Percentiles rank a stretch among this genome's conserved stretches.
Conservation (phyloP, 2,888 invertebrate genomes). For the Hedya salicella region DNA sequence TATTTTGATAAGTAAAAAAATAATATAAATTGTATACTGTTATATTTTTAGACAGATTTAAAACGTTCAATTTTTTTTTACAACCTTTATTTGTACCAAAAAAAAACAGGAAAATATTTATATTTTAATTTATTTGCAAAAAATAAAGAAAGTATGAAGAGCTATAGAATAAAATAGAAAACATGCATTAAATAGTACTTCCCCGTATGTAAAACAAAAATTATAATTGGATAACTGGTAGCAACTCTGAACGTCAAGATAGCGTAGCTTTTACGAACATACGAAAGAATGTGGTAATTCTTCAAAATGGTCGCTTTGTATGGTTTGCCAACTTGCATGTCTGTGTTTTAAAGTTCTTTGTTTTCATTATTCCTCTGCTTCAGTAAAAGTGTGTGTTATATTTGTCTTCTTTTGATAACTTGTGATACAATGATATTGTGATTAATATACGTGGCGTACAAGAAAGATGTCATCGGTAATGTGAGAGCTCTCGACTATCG, state of each 20-base stretch:
- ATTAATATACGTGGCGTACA: slow-evolving; percentile 63
- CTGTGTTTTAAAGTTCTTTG: slow-evolving; percentile 83
- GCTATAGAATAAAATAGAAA: not conserved
- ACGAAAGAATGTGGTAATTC: slow-evolving; percentile 89
- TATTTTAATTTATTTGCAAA: not conserved
- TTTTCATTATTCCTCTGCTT: slow-evolving; percentile 72
- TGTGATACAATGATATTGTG: slow-evolving; percentile 56
- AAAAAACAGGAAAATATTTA: not conserved
- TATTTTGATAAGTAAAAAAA: too few species aligned
- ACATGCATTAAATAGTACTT: not conserved
- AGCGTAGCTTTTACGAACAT: slow-evolving; percentile 71
- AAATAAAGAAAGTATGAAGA: not conserved
- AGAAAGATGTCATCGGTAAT: slow-evolving; percentile 84
- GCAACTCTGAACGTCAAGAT: slow-evolving; percentile 58
- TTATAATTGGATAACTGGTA: slow-evolving; percentile 25
- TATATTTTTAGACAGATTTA: too few species aligned
- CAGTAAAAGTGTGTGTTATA: slow-evolving; percentile 58
- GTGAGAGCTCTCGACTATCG: slow-evolving; percentile 79
- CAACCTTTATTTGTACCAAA: not conserved
- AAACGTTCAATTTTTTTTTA: too few species aligned
- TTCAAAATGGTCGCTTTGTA: slow-evolving; percentile 90
- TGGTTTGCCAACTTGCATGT: slow-evolving; percentile 87
- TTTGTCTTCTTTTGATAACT: slow-evolving; percentile 55
- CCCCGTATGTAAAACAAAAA: not conserved
- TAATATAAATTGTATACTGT: too few species aligned